Percentiles rank a stretch among this genome's conserved stretches.
Conservation (phyloP, 2,888 invertebrate species). For the Andrena camellia region DNA sequence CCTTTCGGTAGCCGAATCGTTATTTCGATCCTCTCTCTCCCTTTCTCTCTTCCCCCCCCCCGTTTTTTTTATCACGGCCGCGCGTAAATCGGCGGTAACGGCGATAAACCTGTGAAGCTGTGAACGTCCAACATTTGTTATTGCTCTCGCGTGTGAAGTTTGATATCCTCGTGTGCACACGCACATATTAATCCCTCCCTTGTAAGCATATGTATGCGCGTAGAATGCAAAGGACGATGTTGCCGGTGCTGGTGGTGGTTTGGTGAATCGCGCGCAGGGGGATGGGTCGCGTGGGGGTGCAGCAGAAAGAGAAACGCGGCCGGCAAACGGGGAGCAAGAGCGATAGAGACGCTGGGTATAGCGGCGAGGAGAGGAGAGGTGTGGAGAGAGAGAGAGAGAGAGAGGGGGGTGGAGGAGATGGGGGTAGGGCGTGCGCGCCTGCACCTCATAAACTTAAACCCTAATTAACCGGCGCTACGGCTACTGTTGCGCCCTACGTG, state of each 20-base stretch:
- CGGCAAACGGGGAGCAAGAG: neutral
- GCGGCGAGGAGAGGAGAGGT: constrained; percentile 26
- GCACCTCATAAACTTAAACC: constrained; percentile 86
- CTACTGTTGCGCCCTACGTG: constrained; percentile 84
- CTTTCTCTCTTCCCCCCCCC: constrained; percentile 11
- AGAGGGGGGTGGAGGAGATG: constrained; percentile 57
- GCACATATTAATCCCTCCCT: constrained; percentile 63
- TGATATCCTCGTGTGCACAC: constrained; percentile 74
- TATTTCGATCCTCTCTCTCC: constrained; percentile 53
- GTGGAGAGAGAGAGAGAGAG: constrained; percentile 51
- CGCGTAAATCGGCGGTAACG: constrained; percentile 72
- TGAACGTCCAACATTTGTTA: constrained; percentile 77
- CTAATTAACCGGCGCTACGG: constrained; percentile 85
- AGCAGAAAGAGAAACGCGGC: constrained; percentile 47
- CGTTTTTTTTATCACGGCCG: constrained; percentile 63
- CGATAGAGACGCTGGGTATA: neutral
- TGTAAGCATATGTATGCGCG: constrained; percentile 63
- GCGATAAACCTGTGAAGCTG: constrained; percentile 74
- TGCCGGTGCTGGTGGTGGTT: constrained; percentile 72
- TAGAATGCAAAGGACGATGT: constrained; percentile 72
- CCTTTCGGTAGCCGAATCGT: constrained; percentile 64
- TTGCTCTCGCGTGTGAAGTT: constrained; percentile 80
- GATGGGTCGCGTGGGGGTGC: constrained; percentile 71
- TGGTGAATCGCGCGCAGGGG: constrained; percentile 69
- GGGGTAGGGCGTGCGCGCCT: constrained; percentile 82